Conservation (phyloP, 2,888 invertebrate genomes). For the Unio pictorum region DNA sequence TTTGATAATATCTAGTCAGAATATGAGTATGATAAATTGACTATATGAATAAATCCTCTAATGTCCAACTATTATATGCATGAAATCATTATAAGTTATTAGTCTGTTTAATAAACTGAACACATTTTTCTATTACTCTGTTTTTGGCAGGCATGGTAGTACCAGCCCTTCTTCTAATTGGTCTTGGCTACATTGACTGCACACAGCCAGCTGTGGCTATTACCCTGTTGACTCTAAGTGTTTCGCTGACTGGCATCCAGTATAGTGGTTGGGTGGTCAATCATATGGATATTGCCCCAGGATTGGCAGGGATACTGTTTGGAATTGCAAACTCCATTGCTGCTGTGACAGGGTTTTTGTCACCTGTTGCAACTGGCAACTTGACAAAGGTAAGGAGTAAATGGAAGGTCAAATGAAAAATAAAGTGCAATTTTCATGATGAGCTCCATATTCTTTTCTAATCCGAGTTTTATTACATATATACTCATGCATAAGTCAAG, state of each 20-base stretch:
- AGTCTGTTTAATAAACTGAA: not conserved
- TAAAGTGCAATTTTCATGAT: too few relatives aligned
- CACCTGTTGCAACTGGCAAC: constrained; percentile 64
- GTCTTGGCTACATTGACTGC: constrained; percentile 66
- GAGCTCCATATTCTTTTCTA: too few relatives aligned
- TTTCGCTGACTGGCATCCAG: constrained; percentile 62
- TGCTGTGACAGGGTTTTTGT: constrained; percentile 69
- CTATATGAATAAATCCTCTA: too few relatives aligned
- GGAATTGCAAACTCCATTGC: constrained; percentile 70
- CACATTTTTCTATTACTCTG: not conserved
- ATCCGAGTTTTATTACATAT: too few relatives aligned
- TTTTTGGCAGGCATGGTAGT: constrained; percentile 56
- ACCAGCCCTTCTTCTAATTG: constrained; percentile 64
- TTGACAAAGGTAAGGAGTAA: constrained; percentile 49
- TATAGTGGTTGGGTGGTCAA: constrained; percentile 70
- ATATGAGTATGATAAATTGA: too few relatives aligned
- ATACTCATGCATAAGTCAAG: too few relatives aligned
- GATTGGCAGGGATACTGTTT: constrained; percentile 68
- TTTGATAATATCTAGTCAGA: too few relatives aligned
- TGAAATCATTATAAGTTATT: not conserved
- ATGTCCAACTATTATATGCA: not conserved
- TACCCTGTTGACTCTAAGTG: constrained; percentile 60
- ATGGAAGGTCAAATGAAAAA: too few relatives aligned
- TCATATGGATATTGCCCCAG: constrained; percentile 70
- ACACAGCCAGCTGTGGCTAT: constrained; percentile 59